A percentile compares a stretch with the other conserved stretches of the same genome.
Evolutionary conservation across 2,888 invertebrate species (phyloP).

Genomic region (Phyllotreta striolata): DNA sequence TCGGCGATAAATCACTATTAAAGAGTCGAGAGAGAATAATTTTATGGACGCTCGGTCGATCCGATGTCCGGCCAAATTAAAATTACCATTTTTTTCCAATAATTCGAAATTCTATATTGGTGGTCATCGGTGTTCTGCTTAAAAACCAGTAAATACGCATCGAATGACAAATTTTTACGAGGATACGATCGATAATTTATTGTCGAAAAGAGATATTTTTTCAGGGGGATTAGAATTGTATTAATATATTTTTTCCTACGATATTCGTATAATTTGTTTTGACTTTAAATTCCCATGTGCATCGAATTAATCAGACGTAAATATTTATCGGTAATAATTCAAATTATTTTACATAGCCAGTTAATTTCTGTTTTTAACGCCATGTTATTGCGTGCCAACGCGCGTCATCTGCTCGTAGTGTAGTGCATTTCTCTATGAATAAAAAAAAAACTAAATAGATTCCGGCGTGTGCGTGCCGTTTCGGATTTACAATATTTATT

Average conservation of each 20-base stretch:
- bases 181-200: slow-evolving; percentile 9
- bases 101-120: slow-evolving; percentile 14
- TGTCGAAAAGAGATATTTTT: slow-evolving; percentile 1
- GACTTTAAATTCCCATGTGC: neutral
- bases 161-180: slow-evolving; percentile 15
- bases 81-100: slow-evolving; percentile 11
- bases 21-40: slow-evolving; percentile 3
- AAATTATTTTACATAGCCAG: too few species aligned
- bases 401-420: too few species aligned
- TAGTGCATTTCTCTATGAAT: too few species aligned
- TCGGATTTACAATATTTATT: too few species aligned
- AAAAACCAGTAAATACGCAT: slow-evolving; percentile 2
- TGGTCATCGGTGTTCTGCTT: slow-evolving; percentile 10
- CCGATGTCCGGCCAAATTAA: slow-evolving; percentile 8
- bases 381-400: too few species aligned
- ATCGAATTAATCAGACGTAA: too few species aligned
- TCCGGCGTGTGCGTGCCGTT: too few species aligned
- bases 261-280: slow-evolving; percentile 9
- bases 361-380: too few species aligned
- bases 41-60: neutral
- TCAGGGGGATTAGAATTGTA: slow-evolving; percentile 1
- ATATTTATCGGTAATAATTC: too few species aligned
- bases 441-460: too few species aligned
- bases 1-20: slow-evolving; percentile 4
- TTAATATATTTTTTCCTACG: slow-evolving; percentile 1